Percentiles rank a stretch among this genome's conserved stretches.
phyloP scores from a whole-genome alignment of 2,113 vertebrate species.

The Tupaia chinensis region DNA sequence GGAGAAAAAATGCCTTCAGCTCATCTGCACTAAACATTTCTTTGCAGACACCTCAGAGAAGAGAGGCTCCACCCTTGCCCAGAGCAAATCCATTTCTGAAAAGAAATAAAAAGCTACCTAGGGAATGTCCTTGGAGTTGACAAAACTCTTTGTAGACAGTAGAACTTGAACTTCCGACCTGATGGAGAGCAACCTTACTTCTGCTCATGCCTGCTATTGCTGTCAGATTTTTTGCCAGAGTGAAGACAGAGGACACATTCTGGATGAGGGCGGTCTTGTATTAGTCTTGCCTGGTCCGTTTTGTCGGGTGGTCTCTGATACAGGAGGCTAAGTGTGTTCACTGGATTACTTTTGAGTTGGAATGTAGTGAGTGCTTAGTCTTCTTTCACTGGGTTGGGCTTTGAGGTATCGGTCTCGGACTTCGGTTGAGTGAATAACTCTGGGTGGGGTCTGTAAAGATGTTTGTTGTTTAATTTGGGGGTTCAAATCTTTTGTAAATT shows the following conservation, averaged over 20 bases:
- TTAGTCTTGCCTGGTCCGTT: not conserved
- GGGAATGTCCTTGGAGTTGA: not conserved
- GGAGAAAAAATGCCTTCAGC: not conserved
- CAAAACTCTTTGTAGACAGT: not conserved
- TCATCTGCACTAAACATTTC: not conserved
- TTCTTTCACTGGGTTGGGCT: not conserved
- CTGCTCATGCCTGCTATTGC: fast-evolving
- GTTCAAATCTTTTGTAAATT: not conserved
- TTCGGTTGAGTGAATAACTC: not conserved
- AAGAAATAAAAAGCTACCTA: not conserved
- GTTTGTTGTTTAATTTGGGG: not conserved
- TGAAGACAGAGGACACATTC: not conserved
- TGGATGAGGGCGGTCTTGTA: not conserved
- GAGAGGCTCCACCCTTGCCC: not conserved
- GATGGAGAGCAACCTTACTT: not conserved
- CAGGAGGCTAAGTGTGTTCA: not conserved
- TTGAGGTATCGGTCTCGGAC: not conserved
- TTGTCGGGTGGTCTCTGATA: not conserved
- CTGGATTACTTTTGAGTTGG: not conserved
- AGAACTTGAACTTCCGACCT: not conserved
- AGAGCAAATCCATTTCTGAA: not conserved
- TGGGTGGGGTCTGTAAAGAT: not conserved
- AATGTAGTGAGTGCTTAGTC: not conserved
- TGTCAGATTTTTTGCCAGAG: not conserved
- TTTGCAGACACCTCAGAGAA: not conserved